These are phyloP conservation scores for Popillia japonica DNA, from an alignment of 1,140 invertebrate species.

Conservation along the genomic window DNA sequence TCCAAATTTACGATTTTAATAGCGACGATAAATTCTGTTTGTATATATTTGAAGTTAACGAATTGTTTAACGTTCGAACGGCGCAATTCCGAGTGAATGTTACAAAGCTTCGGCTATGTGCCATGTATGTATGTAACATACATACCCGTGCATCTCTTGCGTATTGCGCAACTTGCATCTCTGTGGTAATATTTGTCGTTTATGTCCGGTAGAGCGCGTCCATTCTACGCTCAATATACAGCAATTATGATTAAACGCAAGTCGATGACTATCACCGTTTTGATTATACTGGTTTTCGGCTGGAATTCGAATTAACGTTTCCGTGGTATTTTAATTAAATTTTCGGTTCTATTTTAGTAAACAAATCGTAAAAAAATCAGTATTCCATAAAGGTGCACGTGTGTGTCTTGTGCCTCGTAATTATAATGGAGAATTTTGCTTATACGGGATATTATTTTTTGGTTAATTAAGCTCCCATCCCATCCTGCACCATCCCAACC, in stretches of 20 bases:
- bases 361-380: not conserved
- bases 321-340: not conserved
- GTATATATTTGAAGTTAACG: constrained; percentile 57
- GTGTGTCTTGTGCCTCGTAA: too few relatives aligned
- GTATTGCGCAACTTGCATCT: too few relatives aligned
- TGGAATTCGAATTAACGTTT: not conserved
- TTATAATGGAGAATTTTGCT: too few relatives aligned
- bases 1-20: constrained; percentile 60
- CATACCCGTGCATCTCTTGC: too few relatives aligned
- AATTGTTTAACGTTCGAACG: constrained; percentile 23
- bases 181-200: not conserved
- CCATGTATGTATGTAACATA: too few relatives aligned
- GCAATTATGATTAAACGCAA: not conserved
- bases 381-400: too few relatives aligned
- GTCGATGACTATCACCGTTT: not conserved
- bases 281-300: not conserved
- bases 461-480: too few relatives aligned
- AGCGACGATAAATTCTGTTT: constrained; percentile 58
- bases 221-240: not conserved
- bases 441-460: too few relatives aligned
- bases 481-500: too few relatives aligned
- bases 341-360: not conserved
- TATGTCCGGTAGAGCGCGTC: not conserved
- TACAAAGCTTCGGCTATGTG: too few relatives aligned
- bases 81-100: too few relatives aligned